A percentile compares a stretch with the other conserved stretches of the same genome.
phyloP scores from a whole-genome alignment of 2,113 vertebrate genomes.

The Chiloscyllium plagiosum region DNA sequence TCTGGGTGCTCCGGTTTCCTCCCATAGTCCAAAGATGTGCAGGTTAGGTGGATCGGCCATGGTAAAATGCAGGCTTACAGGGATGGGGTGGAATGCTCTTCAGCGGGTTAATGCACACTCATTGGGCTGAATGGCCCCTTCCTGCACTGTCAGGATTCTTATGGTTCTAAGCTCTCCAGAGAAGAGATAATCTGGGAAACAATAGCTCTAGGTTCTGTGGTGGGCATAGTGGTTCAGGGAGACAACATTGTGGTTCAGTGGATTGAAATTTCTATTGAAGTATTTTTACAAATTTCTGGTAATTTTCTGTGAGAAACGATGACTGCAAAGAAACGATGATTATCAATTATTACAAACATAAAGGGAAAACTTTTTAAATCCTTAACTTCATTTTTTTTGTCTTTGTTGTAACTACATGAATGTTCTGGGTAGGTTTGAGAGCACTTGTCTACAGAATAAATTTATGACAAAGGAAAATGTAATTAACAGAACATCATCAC shows the following conservation, averaged over 20 bases:
- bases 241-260: neutral
- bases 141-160: no score
- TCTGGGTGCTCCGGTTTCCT: no score
- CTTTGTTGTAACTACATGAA: neutral
- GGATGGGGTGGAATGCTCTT: no score
- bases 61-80: no score
- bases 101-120: no score
- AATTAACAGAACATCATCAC: neutral
- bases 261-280: neutral
- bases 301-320: neutral
- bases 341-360: neutral
- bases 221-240: neutral
- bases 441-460: neutral
- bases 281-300: neutral
- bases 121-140: no score
- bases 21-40: no score
- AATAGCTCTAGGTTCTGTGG: neutral
- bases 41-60: no score
- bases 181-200: neutral
- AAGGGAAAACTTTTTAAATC: neutral
- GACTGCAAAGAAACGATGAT: neutral
- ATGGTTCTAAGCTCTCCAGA: no score
- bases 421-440: neutral
- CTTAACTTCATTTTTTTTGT: neutral
- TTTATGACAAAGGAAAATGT: neutral